phyloP scores from a whole-genome alignment of 2,113 vertebrate species.

The Xiphophorus couchianus region DNA sequence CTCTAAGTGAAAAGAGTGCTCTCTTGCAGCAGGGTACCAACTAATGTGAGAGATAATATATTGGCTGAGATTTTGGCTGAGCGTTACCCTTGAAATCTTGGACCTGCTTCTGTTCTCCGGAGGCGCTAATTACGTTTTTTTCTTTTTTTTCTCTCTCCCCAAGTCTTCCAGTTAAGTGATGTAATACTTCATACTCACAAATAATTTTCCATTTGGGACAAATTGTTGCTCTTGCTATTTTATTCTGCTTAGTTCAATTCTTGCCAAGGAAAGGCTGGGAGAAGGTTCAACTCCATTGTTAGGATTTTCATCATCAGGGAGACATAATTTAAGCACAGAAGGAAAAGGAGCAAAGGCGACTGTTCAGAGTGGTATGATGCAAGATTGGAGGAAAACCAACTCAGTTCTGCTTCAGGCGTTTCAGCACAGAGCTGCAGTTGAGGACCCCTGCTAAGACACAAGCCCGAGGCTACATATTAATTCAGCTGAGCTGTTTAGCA shows the following conservation, averaged over 20 bases:
- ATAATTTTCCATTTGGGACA: slow-evolving; percentile 61
- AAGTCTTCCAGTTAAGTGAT: slow-evolving; percentile 62
- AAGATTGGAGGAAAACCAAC: slow-evolving; percentile 33
- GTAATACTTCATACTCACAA: slow-evolving; percentile 65
- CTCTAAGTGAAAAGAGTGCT: slow-evolving; percentile 60
- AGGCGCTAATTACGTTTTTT: slow-evolving; percentile 54
- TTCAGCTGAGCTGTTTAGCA: slow-evolving; percentile 36
- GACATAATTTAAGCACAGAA: slow-evolving; percentile 13
- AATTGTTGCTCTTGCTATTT: slow-evolving; percentile 61
- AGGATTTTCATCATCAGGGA: slow-evolving; percentile 12
- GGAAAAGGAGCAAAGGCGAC: slow-evolving; percentile 12
- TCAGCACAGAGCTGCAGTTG: slow-evolving; percentile 15
- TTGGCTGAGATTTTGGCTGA: slow-evolving; percentile 67
- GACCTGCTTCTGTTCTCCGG: slow-evolving; percentile 57
- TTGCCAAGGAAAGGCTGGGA: slow-evolving; percentile 40
- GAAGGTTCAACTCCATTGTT: slow-evolving; percentile 52
- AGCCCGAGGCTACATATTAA: slow-evolving; percentile 35
- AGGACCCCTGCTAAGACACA: slow-evolving; percentile 21
- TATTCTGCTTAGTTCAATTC: slow-evolving; percentile 40
- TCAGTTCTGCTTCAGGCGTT: slow-evolving; percentile 28
- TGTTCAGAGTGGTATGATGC: slow-evolving; percentile 23
- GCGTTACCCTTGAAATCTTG: slow-evolving; percentile 67
- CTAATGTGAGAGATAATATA: slow-evolving; percentile 71
- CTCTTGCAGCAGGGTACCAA: slow-evolving; percentile 38
- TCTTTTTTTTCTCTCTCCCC: neutral